Base-by-base conservation (phyloP, 2,797 vertebrate genomes). In the Pseudomugil gertrudae region DNA sequence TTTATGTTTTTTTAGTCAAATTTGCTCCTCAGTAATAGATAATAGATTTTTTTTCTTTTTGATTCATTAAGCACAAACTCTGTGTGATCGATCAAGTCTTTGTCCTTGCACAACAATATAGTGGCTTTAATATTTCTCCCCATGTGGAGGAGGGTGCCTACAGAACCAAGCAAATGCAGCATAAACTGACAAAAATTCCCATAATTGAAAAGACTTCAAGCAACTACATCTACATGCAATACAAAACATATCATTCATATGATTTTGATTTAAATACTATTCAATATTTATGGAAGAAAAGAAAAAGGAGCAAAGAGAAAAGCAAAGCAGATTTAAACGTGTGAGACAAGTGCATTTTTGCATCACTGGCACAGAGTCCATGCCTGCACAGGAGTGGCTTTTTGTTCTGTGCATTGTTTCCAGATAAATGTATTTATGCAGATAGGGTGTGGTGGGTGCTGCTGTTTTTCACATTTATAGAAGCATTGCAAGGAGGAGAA, bases 201-300 rank as follows among this genome's bases (percentile, higher is more conserved):
- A n/a, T 24, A 50, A 35, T 3, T 24, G 1, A 50, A 26, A 21
- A 48, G 5, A 11, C 11, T n/a, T 61, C 2, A 24, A 33, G 35
- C 5, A 43, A 33, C 40, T 21, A 23, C 52, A 21, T 62, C 53
- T 63, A 78, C 73, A 73, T 70, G 77, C 74, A 62, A 65, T 84
- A 57, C 73, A 68, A 38, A 32, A 79, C 85, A 66, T 86, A 84
- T 89, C 81, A 89, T 84, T 90, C 70, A 85, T 84, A 61, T 9
- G 23, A 66, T 72, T 84, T 79, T 76, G 66, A 87, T 84, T 84
- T 53, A 73, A 81, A 81, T 74, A 19, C 29, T 36, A 23, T 84
- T 89, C 59, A 83, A 79, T 86, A 87, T 89, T 88, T 72, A 86
- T 81, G 50, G 32, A 43, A 65, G 45, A 53, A 84, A 82, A 82